A percentile compares a stretch with the other conserved stretches of the same genome.
phyloP scores from a whole-genome alignment of 2,113 vertebrate genomes.

The Ginglymostoma cirratum region DNA sequence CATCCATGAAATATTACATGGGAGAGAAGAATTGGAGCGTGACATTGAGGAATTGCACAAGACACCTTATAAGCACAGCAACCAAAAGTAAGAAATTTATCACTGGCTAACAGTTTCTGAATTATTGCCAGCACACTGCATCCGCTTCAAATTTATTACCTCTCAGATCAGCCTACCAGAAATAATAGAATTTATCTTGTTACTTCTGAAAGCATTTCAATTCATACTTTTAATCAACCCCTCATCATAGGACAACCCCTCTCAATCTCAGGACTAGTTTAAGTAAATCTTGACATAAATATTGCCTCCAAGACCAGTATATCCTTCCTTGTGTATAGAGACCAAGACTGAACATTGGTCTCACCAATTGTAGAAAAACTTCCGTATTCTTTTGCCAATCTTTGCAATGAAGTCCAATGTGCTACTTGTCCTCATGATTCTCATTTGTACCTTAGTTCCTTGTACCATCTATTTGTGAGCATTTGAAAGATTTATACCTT shows the following conservation, averaged over 20 bases:
- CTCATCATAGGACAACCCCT: no score
- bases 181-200: not conserved
- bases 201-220: not conserved
- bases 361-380: not conserved
- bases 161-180: not conserved
- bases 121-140: not conserved
- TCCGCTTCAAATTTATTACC: not conserved
- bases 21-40: conserved; percentile 55
- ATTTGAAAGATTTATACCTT: not conserved
- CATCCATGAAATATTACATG: conserved; percentile 52
- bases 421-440: not conserved
- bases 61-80: conserved; percentile 47
- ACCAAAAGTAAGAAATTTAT: conserved; percentile 53
- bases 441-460: not conserved
- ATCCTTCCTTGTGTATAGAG: not conserved
- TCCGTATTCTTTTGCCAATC: not conserved
- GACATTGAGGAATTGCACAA: conserved; percentile 57
- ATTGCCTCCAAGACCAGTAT: no score
- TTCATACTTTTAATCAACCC: not conserved
- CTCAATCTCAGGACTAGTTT: no score
- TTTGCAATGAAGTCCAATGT: not conserved
- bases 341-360: not conserved
- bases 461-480: not conserved
- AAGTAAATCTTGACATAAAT: no score
- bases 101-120: not conserved